These are phyloP conservation scores for Danio tinwini DNA, from an alignment of 2,797 vertebrate species.

Conservation along the genomic window DNA sequence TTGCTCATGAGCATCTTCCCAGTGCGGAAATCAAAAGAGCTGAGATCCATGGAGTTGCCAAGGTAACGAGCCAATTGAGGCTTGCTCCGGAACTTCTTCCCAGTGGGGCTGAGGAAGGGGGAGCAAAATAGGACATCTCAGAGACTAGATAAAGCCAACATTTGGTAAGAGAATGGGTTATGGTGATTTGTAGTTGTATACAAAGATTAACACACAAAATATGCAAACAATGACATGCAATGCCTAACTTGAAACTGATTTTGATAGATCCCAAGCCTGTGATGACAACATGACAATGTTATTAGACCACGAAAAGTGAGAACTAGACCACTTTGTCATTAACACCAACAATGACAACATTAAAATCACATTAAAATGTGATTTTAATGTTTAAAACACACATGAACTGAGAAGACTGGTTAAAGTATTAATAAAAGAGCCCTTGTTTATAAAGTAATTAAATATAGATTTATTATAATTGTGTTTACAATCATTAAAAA, in stretches of 20 bases:
- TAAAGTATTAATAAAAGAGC: background rate
- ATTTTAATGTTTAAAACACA: slow-evolving; percentile 22
- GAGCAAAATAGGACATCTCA: slow-evolving; percentile 47
- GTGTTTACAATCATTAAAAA: too few relatives aligned
- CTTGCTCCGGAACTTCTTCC: slow-evolving; percentile 99
- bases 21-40: slow-evolving; percentile 95
- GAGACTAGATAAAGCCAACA: slow-evolving; percentile 25
- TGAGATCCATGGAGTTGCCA: slow-evolving; percentile 97
- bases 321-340: slow-evolving; percentile 17
- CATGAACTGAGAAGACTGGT: background rate
- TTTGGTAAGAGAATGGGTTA: slow-evolving; percentile 37
- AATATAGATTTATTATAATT: too few relatives aligned
- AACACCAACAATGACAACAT: background rate
- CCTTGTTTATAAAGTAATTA: background rate
- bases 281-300: slow-evolving; percentile 43
- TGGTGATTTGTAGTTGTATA: slow-evolving; percentile 20
- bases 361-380: slow-evolving; percentile 5
- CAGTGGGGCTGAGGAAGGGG: slow-evolving; percentile 86
- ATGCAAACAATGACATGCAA: slow-evolving; percentile 53
- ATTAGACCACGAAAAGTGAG: slow-evolving; percentile 34
- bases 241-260: slow-evolving; percentile 7
- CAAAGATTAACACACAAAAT: slow-evolving; percentile 44
- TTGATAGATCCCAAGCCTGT: slow-evolving; percentile 14
- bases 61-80: slow-evolving; percentile 98
- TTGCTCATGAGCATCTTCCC: slow-evolving; percentile 98